Percentiles rank a stretch among this genome's conserved stretches.
These are phyloP conservation scores for Drosophila aldrichi DNA, from an alignment of 2,888 invertebrate genomes.

Conservation along the genomic window DNA sequence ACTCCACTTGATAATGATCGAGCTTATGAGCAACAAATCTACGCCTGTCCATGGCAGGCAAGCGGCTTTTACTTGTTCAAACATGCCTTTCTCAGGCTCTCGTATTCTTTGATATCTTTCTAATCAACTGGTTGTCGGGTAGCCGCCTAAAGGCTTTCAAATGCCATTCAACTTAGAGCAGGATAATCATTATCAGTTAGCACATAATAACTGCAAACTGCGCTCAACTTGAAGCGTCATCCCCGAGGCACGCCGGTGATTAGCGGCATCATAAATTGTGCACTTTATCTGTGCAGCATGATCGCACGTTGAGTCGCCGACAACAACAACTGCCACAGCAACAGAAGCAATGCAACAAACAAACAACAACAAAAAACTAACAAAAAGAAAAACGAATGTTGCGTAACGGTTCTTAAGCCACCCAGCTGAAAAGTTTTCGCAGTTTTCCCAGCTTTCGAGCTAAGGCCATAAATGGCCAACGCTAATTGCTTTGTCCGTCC, in stretches of 20 bases:
- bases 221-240: constrained; percentile 53
- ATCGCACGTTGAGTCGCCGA: constrained; percentile 31
- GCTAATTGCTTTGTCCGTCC: constrained; percentile 54
- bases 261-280: constrained; percentile 64
- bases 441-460: constrained; percentile 39
- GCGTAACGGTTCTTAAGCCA: constrained; percentile 64
- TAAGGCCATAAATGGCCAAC: constrained; percentile 48
- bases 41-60: background rate
- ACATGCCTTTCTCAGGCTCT: constrained; percentile 31
- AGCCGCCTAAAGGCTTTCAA: constrained; percentile 9
- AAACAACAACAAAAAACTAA: background rate
- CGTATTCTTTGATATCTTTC: constrained; percentile 31
- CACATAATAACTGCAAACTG: constrained; percentile 69
- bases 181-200: constrained; percentile 79
- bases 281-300: constrained; percentile 57
- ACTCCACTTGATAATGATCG: background rate
- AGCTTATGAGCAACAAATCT: background rate
- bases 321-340: background rate
- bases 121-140: constrained; percentile 38
- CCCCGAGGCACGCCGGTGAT: constrained; percentile 61
- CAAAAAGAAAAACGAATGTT: constrained; percentile 31
- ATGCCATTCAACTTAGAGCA: constrained; percentile 31
- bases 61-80: constrained; percentile 36
- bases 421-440: constrained; percentile 46
- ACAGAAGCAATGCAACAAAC: background rate